These are phyloP conservation scores for Mesorhabditis sp. DNA, from an alignment of 2,888 invertebrate genomes.

Conservation along the genomic window DNA sequence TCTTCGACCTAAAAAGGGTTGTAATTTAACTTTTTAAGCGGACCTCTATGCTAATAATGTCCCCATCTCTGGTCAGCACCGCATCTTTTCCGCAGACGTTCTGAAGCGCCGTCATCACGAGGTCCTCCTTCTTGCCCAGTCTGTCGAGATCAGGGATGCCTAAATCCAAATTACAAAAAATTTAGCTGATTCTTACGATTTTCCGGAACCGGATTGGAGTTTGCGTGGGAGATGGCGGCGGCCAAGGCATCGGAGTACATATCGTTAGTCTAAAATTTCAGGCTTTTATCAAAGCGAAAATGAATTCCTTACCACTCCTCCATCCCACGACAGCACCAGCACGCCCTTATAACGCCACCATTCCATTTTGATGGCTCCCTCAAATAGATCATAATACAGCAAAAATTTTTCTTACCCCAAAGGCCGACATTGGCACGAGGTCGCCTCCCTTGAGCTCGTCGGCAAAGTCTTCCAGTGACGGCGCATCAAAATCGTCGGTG, in stretches of 20 bases:
- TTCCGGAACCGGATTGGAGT: conserved; percentile 60
- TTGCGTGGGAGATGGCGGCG: conserved; percentile 80
- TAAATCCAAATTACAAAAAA: not conserved
- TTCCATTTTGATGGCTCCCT: conserved; percentile 28
- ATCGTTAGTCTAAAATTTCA: conserved; percentile 68
- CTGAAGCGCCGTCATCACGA: conserved; percentile 24
- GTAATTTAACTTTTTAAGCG: not conserved
- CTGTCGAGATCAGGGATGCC: conserved; percentile 13
- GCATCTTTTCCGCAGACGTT: conserved; percentile 10
- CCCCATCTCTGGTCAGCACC: not conserved
- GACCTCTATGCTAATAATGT: not conserved
- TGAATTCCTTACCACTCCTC: conserved; percentile 4
- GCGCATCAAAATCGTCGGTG: conserved; percentile 25
- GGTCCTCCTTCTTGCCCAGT: not conserved
- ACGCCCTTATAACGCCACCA: conserved; percentile 56
- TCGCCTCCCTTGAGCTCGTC: not conserved
- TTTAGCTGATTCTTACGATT: conserved; percentile 38
- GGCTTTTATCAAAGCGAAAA: not conserved
- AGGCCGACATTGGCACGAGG: not conserved
- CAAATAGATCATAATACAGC: conserved; percentile 7
- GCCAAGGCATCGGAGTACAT: conserved; percentile 96
- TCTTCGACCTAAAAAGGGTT: conserved; percentile 73
- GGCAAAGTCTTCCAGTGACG: not conserved
- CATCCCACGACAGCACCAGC: conserved; percentile 84
- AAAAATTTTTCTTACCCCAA: conserved; percentile 12